Conservation (phyloP, 2,888 invertebrate species). For the Cataglyphis cursor region DNA sequence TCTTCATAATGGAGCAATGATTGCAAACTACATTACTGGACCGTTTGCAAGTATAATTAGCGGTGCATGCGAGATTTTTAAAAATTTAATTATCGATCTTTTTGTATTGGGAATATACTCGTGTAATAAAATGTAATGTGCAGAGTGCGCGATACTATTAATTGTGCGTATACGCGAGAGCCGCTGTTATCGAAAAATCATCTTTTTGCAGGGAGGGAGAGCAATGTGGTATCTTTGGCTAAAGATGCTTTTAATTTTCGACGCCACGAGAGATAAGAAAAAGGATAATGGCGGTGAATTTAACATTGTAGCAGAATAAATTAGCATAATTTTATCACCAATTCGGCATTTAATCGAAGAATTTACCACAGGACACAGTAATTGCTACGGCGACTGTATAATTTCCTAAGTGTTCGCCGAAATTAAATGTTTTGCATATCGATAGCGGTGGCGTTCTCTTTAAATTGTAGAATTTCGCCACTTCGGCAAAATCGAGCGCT, state of each 20-base stretch:
- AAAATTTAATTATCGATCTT: slow-evolving; percentile 77
- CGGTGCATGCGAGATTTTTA: slow-evolving; percentile 71
- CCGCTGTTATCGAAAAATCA: not conserved
- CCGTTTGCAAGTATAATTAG: slow-evolving; percentile 48
- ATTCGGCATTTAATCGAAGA: slow-evolving; percentile 43
- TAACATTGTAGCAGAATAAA: slow-evolving; percentile 48
- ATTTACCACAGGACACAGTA: slow-evolving; percentile 37
- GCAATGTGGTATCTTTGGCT: not conserved
- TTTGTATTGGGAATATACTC: slow-evolving; percentile 12
- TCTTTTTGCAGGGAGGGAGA: not conserved
- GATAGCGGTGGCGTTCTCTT: slow-evolving; percentile 39
- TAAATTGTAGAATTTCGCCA: slow-evolving; percentile 39
- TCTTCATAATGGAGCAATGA: not conserved
- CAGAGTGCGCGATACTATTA: slow-evolving; percentile 13
- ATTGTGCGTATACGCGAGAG: not conserved
- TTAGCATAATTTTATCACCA: slow-evolving; percentile 54
- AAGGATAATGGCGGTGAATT: slow-evolving; percentile 35
- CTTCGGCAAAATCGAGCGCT: not conserved
- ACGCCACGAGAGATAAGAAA: slow-evolving; percentile 13
- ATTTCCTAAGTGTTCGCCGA: slow-evolving; percentile 48
- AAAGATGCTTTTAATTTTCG: slow-evolving; percentile 38
- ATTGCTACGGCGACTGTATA: slow-evolving; percentile 47
- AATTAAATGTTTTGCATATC: slow-evolving; percentile 55
- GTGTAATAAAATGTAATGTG: slow-evolving; percentile 50
- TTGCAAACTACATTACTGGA: not conserved